Evolutionary conservation across 2,888 invertebrate genomes (phyloP).

Genomic region (Leucophenga montana): DNA sequence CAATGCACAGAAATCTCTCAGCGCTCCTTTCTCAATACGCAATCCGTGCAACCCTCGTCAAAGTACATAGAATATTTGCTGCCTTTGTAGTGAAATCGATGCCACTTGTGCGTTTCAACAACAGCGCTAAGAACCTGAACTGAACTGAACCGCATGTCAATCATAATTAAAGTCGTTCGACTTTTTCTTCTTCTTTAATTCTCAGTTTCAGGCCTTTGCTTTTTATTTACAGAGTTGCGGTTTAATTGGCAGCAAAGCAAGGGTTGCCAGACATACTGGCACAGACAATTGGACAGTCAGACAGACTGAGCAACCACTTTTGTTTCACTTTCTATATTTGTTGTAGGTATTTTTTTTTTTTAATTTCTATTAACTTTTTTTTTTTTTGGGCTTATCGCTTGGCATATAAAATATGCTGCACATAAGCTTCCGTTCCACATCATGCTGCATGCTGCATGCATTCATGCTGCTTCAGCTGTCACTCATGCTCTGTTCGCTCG

Average conservation of each 20-base stretch:
- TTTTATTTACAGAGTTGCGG: conserved; percentile 18
- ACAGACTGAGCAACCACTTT: background rate
- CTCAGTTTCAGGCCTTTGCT: conserved; percentile 23
- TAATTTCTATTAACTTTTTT: no score
- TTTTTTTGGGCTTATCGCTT: background rate
- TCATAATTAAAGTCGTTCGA: conserved; percentile 64
- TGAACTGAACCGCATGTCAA: conserved; percentile 57
- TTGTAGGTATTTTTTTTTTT: no score
- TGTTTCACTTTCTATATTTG: no score
- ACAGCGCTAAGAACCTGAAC: background rate
- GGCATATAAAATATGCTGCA: conserved; percentile 8
- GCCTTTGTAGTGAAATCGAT: conserved; percentile 13
- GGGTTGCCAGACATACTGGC: conserved; percentile 9
- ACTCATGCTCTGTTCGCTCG: background rate
- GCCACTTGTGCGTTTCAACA: conserved; percentile 26
- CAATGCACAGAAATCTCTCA: background rate
- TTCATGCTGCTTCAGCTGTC: conserved; percentile 28
- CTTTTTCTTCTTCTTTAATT: conserved; percentile 46
- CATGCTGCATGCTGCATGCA: background rate
- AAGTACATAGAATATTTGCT: background rate
- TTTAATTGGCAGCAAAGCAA: conserved; percentile 20
- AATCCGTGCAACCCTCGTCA: conserved; percentile 17
- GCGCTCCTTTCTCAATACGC: background rate
- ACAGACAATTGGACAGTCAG: no score
- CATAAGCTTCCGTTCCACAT: background rate